Conservation (phyloP, 2,888 invertebrate genomes). For the Baronia brevicornis region DNA sequence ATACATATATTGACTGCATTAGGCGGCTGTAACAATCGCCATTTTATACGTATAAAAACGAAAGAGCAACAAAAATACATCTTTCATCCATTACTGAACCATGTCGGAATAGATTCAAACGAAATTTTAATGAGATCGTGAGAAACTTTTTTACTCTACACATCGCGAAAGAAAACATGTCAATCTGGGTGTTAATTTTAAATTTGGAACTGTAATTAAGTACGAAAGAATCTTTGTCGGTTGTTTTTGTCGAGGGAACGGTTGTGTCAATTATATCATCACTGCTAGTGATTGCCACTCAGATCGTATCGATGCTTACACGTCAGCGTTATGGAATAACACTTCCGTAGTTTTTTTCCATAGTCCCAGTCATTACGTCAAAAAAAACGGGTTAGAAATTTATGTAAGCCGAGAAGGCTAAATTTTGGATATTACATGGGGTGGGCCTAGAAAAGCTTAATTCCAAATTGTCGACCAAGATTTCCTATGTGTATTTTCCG, state of each 20-base stretch:
- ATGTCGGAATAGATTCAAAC: slow-evolving; percentile 9
- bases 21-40: too few relatives aligned
- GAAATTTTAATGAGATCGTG: slow-evolving; percentile 22
- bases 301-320: slow-evolving; percentile 35
- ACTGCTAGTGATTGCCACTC: slow-evolving; percentile 30
- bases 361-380: slow-evolving; percentile 1
- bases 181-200: slow-evolving; percentile 30
- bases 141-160: slow-evolving; percentile 32
- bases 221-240: slow-evolving; percentile 24
- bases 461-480: too few relatives aligned
- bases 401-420: too few relatives aligned
- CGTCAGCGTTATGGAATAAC: slow-evolving; percentile 38
- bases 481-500: too few relatives aligned
- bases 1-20: slow-evolving; percentile 6
- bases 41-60: slow-evolving; percentile 6
- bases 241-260: slow-evolving; percentile 37
- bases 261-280: slow-evolving; percentile 64
- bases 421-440: slow-evolving; percentile 13
- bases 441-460: too few relatives aligned
- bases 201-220: slow-evolving; percentile 29
- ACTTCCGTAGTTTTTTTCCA: slow-evolving; percentile 20
- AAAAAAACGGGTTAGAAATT: neutral
- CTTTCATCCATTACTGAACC: slow-evolving; percentile 11
- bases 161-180: slow-evolving; percentile 30
- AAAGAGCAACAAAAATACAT: slow-evolving; percentile 12